Conservation (phyloP, 2,113 vertebrate genomes). For the Datnioides undecimradiatus region DNA sequence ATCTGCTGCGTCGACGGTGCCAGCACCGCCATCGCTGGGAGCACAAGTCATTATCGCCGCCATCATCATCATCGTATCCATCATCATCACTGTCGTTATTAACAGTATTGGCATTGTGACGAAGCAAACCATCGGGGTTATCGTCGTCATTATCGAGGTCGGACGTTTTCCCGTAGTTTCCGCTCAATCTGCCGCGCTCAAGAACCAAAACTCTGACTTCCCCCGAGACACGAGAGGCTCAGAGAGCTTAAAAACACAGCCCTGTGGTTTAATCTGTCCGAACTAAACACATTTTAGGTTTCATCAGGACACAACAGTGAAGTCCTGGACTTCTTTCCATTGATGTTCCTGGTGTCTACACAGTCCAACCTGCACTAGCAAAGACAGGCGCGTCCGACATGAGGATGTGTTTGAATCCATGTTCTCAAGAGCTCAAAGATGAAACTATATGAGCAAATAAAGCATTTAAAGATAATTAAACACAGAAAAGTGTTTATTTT, state of each 20-base stretch:
- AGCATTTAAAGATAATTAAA: too few relatives aligned
- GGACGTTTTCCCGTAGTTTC: constrained; percentile 31
- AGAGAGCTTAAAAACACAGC: not conserved
- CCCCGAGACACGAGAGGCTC: not conserved
- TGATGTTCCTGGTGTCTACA: not conserved
- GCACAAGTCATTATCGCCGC: constrained; percentile 49
- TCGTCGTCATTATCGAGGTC: constrained; percentile 56
- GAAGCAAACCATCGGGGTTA: constrained; percentile 61
- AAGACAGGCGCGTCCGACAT: not conserved
- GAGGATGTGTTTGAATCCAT: not conserved
- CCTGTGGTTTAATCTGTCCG: too few relatives aligned
- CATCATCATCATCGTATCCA: constrained; percentile 43
- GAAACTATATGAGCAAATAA: not conserved
- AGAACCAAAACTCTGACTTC: not conserved
- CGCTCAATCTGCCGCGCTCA: constrained; percentile 8
- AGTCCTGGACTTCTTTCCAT: too few relatives aligned
- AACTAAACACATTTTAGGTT: not conserved
- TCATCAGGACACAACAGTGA: not conserved
- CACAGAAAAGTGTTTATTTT: not conserved
- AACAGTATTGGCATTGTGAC: constrained; percentile 70
- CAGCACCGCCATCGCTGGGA: constrained; percentile 54
- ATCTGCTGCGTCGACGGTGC: constrained; percentile 59
- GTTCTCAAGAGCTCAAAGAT: not conserved
- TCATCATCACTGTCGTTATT: constrained; percentile 70
- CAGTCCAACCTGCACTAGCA: not conserved